These are phyloP conservation scores for Orthonevra nobilis DNA, from an alignment of 2,888 invertebrate genomes.

Conservation along the genomic window DNA sequence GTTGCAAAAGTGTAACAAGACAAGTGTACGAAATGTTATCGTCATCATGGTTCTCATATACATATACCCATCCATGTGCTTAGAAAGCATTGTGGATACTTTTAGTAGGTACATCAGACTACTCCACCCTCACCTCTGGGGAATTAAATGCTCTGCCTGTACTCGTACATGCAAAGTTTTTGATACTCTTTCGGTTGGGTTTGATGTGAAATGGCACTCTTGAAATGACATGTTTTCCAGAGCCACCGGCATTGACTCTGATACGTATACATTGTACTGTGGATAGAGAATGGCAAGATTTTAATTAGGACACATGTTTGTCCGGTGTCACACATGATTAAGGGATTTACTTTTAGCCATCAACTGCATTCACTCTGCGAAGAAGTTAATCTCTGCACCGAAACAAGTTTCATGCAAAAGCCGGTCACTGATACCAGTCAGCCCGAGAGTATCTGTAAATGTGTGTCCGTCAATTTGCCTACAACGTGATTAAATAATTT, in stretches of 20 bases:
- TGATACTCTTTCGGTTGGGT: slow-evolving; percentile 33
- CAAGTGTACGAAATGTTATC: slow-evolving; percentile 66
- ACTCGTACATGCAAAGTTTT: slow-evolving; percentile 59
- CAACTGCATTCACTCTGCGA: slow-evolving; percentile 17
- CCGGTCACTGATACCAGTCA: not conserved
- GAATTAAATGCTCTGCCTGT: slow-evolving; percentile 53
- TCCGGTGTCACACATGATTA: slow-evolving; percentile 62
- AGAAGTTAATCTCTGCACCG: slow-evolving; percentile 39
- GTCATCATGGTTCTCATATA: slow-evolving; percentile 59
- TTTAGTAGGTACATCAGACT: slow-evolving; percentile 42
- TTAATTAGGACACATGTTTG: slow-evolving; percentile 70
- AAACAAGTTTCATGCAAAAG: slow-evolving; percentile 46
- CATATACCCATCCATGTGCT: slow-evolving; percentile 18
- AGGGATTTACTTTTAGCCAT: slow-evolving; percentile 61
- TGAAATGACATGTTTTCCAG: slow-evolving; percentile 56
- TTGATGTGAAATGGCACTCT: slow-evolving; percentile 22
- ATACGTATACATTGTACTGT: slow-evolving; percentile 26
- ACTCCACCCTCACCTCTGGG: slow-evolving; percentile 10
- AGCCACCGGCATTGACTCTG: slow-evolving; percentile 58
- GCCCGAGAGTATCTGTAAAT: not conserved
- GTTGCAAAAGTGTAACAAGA: slow-evolving; percentile 69
- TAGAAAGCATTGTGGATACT: slow-evolving; percentile 59
- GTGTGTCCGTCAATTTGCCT: slow-evolving; percentile 41
- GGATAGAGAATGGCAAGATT: slow-evolving; percentile 39
- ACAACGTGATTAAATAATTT: slow-evolving; percentile 48